Conservation (phyloP, 1,140 invertebrate genomes). For the Maniola jurtina region DNA sequence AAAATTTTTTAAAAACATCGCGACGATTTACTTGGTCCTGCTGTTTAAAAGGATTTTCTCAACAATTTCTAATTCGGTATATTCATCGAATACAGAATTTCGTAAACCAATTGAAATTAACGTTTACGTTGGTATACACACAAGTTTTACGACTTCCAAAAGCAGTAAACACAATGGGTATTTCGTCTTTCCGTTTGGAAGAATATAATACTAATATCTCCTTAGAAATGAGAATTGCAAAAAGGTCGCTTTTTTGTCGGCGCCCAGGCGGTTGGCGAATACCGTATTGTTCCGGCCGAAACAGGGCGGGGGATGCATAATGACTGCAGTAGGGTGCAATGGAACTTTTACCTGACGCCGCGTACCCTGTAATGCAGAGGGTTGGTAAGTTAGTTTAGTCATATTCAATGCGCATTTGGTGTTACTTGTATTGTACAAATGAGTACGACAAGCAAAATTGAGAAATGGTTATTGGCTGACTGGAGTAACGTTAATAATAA, state of each 20-base stretch:
- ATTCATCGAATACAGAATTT: constrained; percentile 14
- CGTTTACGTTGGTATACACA: background rate
- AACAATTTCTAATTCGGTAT: constrained; percentile 2
- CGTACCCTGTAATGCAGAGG: constrained; percentile 41
- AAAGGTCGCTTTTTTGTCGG: constrained; percentile 66
- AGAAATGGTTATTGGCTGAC: constrained; percentile 57
- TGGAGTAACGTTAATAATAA: constrained; percentile 45
- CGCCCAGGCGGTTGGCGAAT: constrained; percentile 53
- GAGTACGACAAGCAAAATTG: constrained; percentile 43
- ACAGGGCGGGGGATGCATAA: constrained; percentile 55
- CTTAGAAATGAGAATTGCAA: constrained; percentile 57
- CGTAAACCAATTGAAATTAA: constrained; percentile 19
- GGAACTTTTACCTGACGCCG: constrained; percentile 65
- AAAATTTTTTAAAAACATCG: no score
- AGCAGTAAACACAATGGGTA: constrained; percentile 7
- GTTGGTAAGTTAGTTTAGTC: constrained; percentile 33
- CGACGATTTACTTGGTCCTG: no score
- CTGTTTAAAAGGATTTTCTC: no score
- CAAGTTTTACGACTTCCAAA: constrained; percentile 27
- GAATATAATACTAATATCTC: constrained; percentile 26
- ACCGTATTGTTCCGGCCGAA: constrained; percentile 55
- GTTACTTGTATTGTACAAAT: constrained; percentile 33
- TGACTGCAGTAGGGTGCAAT: constrained; percentile 67
- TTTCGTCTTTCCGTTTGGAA: constrained; percentile 37
- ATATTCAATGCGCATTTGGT: constrained; percentile 24